Base-by-base conservation (phyloP, 2,113 vertebrate species). In the Baryphthengus martii region DNA sequence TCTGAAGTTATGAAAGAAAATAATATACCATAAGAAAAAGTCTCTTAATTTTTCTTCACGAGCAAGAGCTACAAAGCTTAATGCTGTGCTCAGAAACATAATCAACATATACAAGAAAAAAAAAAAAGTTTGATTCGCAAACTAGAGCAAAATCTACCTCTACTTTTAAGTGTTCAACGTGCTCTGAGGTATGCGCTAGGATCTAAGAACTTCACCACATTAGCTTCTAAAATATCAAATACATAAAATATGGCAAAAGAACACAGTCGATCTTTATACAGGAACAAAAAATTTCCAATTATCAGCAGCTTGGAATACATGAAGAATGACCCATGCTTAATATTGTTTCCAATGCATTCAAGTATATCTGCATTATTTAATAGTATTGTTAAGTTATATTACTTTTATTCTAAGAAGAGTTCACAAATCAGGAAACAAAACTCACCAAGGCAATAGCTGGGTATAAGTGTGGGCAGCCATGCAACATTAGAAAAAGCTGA, bases 401-500 rank as follows among this genome's bases (percentile, higher is more conserved):
- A 29, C 17, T 83, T 50, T 62, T 67, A 66, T 66, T 88, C 26
- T 44, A 40, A 89, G 9, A 50, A 2, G n/a, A n/a, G n/a, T 15
- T 67, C 28, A 67, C 1, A 47, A 62, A 77, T 31, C n/a, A 65
- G 25, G 67, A 89, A 93, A 95, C 8, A 18, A 94, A 74, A 95
- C 98, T 99, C 95, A 99, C 99, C 99, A 86, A 99, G 98, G 95
- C 99, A 99, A 88, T 98, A 99, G 98, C 99, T 99, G 92, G 99
- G 99, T 97, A 99, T 99, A 95, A 99, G 98, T 10, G 98, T 98
- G 44, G 99, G 99, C 61, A 99, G 98, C 99, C 99, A 99, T 52
- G 99, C 99, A 94, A 99, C 99, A 92, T 99, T 99, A 95, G 99
- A 98, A 98, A 99, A 99, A 26, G 99, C 99, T 50, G 99, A 99